These are phyloP conservation scores for Fragum fragum DNA, from an alignment of 2,888 invertebrate species.

Conservation along the genomic window DNA sequence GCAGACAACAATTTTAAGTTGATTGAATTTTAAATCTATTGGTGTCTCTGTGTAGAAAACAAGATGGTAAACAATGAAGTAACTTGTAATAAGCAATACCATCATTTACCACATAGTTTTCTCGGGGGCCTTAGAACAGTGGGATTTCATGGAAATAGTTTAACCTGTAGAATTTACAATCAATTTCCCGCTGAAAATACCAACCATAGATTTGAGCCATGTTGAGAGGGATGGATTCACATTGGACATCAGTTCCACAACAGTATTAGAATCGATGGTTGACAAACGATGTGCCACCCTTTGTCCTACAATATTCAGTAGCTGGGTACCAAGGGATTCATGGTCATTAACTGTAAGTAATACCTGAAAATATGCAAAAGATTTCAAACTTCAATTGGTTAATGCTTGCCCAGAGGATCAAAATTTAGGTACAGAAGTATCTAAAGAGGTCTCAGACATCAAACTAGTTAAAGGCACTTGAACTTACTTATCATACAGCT, in stretches of 20 bases:
- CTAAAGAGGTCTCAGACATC: too few relatives aligned
- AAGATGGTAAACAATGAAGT: not conserved
- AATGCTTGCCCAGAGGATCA: too few relatives aligned
- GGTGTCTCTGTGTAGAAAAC: not conserved
- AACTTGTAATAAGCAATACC: not conserved
- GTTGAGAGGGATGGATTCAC: constrained; percentile 92
- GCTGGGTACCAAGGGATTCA: constrained; percentile 90
- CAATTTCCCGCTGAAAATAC: not conserved
- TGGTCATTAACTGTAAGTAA: constrained; percentile 91
- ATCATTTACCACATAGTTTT: not conserved
- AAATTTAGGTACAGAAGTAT: too few relatives aligned
- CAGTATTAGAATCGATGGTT: constrained; percentile 85
- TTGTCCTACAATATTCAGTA: constrained; percentile 94
- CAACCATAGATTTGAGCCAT: constrained; percentile 90
- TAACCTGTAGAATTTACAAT: too few relatives aligned
- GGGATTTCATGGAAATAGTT: constrained; percentile 40
- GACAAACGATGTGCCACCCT: constrained; percentile 90
- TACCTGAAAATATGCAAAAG: constrained; percentile 87
- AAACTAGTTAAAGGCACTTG: too few relatives aligned
- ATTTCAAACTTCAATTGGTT: too few relatives aligned
- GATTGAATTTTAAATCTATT: too few relatives aligned
- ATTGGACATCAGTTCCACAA: constrained; percentile 91
- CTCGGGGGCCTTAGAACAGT: not conserved
- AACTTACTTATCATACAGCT: too few relatives aligned
- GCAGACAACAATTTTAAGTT: too few relatives aligned